phyloP scores from a whole-genome alignment of 2,113 vertebrate genomes.

The Sphaerodactylus townsendi region DNA sequence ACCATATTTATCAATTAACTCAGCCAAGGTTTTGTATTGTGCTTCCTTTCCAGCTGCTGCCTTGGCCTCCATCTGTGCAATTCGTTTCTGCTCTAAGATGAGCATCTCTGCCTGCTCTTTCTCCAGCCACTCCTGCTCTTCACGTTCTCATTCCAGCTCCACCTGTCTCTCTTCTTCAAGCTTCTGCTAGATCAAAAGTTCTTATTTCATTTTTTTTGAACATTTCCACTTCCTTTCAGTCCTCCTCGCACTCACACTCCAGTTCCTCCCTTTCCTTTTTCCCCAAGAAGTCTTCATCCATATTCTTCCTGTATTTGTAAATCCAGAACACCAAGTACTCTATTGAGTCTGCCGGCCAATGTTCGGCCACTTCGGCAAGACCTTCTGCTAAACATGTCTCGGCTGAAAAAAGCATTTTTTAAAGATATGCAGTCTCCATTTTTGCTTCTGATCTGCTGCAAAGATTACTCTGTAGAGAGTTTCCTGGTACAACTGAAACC shows the following conservation, averaged over 20 bases:
- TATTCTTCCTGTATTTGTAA: constrained; percentile 79
- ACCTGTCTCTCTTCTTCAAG: constrained; percentile 56
- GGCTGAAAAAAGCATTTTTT: constrained; percentile 76
- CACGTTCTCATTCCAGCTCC: constrained; percentile 54
- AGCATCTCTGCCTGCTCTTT: constrained; percentile 68
- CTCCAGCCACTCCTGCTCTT: constrained; percentile 65
- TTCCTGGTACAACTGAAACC: too few relatives aligned
- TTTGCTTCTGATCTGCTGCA: neutral
- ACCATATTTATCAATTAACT: too few relatives aligned
- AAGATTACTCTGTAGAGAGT: neutral
- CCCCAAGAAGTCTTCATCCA: constrained; percentile 78
- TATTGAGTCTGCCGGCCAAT: constrained; percentile 81
- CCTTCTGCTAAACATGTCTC: constrained; percentile 84
- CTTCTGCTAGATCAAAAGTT: constrained; percentile 67
- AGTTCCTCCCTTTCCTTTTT: constrained; percentile 65
- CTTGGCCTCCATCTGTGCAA: constrained; percentile 42
- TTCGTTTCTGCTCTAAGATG: constrained; percentile 59
- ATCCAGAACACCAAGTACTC: constrained; percentile 88
- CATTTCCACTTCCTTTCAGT: constrained; percentile 63
- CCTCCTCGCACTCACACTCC: constrained; percentile 67
- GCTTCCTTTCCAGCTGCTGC: too few relatives aligned
- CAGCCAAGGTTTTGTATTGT: too few relatives aligned
- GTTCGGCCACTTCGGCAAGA: constrained; percentile 84
- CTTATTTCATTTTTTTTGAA: constrained; percentile 75
- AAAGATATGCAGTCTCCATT: constrained; percentile 89